Percentiles rank a stretch among this genome's conserved stretches.
These are phyloP conservation scores for Priocnemis perturbator DNA, from an alignment of 2,888 invertebrate species.

Conservation along the genomic window DNA sequence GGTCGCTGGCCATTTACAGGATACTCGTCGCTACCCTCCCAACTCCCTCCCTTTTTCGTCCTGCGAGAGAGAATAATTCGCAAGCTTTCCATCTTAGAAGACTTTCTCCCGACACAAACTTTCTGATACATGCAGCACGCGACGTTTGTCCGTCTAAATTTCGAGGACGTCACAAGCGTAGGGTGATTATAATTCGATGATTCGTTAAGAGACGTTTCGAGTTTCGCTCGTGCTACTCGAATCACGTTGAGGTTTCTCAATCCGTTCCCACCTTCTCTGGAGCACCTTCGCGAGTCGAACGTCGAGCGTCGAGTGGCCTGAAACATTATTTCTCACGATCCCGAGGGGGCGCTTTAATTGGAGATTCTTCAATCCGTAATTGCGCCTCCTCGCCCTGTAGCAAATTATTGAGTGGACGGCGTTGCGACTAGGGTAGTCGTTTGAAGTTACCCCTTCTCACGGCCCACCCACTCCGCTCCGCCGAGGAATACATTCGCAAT, in stretches of 20 bases:
- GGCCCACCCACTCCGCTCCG: neutral
- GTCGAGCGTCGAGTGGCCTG: slow-evolving; percentile 5
- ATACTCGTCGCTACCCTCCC: no score
- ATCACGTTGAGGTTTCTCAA: slow-evolving; percentile 3
- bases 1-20: neutral
- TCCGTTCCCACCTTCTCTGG: neutral
- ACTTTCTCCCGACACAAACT: neutral
- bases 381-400: slow-evolving; percentile 40
- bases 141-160: no score
- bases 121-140: no score
- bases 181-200: neutral
- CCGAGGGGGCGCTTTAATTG: slow-evolving; percentile 30
- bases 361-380: slow-evolving; percentile 40
- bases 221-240: neutral
- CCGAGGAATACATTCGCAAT: neutral
- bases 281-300: slow-evolving; percentile 15
- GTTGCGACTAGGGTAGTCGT: slow-evolving; percentile 25
- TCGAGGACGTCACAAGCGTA: no score
- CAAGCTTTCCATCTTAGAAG: neutral
- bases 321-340: slow-evolving; percentile 4
- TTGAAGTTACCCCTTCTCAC: slow-evolving; percentile 23
- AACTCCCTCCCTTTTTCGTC: neutral
- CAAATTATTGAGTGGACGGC: slow-evolving; percentile 40
- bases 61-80: neutral
- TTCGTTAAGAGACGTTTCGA: slow-evolving; percentile 13